Base-by-base conservation (phyloP, 2,797 vertebrate species). In the Pagetopsis macropterus region DNA sequence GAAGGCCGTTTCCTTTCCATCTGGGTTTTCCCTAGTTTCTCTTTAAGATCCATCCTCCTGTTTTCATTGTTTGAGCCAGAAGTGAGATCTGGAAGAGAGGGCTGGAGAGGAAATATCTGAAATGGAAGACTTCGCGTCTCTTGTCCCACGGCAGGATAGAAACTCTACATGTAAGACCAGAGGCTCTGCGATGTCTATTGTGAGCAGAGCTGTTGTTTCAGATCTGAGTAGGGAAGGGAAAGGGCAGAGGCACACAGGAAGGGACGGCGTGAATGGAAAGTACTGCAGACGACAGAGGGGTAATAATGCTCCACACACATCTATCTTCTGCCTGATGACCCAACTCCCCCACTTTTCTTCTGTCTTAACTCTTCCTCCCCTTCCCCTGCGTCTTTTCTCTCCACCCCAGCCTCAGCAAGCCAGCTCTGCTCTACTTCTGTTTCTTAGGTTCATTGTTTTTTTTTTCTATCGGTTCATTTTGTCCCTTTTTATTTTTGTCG, bases 401-500 rank as follows among this genome's bases (percentile, higher is more conserved):
- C 64, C 73, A 62, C 62, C 88, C 70, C 81, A 61, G 65, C 68
- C 44, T 62, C 69, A 40, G 52, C 82, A 76, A 82, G 82, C 75
- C 85, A 70, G 78, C 87, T 86, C 82, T 76, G 82, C 86, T 91
- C 87, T 67, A 61, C 75, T 84, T 75, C 67, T 65, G 77, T 76
- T 82, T 84, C 67, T 70, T 82, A 65, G 67, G 65, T 87, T 84
- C 56, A 50, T 70, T 74, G 71, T 37, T 37, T 37, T 63, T 27
- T 59, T 55, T 70, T 66, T 66, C 23, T 66, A 46, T 46, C 84
- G 10, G 49, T 82, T 86, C 54, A 71, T 84, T 76, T 55, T 75
- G 76, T 82, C 84, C 67, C 84, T 87, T 91, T 93, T 88, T 27
- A 4, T 88, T 84, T 92, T 91, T 92, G 91, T 91, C 92, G 89